Percentiles rank a stretch among this genome's conserved stretches.
phyloP scores from a whole-genome alignment of 2,888 invertebrate genomes.

The Subacronicta megacephala region DNA sequence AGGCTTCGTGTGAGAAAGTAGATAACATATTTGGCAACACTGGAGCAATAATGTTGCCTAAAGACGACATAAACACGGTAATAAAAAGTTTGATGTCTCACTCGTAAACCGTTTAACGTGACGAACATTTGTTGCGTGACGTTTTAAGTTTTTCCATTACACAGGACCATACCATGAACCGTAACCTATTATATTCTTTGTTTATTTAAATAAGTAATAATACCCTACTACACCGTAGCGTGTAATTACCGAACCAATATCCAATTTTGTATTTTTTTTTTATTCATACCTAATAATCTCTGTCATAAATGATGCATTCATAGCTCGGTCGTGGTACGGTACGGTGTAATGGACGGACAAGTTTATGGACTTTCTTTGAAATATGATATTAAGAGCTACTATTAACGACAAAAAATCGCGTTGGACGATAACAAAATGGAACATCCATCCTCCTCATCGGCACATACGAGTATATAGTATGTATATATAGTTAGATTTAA shows the following conservation, averaged over 20 bases:
- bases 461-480: too few species aligned
- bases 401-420: constrained; percentile 17
- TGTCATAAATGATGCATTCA: too few species aligned
- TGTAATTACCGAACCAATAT: too few species aligned
- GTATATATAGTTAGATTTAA: too few species aligned
- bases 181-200: too few species aligned
- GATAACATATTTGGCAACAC: constrained; percentile 31
- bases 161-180: too few species aligned
- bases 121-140: constrained; percentile 45
- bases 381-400: constrained; percentile 32
- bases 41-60: constrained; percentile 39
- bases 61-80: constrained; percentile 61
- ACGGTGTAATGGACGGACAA: too few species aligned
- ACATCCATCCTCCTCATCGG: constrained; percentile 24
- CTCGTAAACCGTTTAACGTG: constrained; percentile 50
- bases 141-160: constrained; percentile 9
- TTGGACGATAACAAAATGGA: constrained; percentile 10
- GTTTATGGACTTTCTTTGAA: constrained; percentile 6
- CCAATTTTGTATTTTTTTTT: too few species aligned
- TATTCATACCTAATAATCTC: too few species aligned
- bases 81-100: constrained; percentile 65
- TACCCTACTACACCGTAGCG: too few species aligned
- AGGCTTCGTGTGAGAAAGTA: constrained; percentile 1
- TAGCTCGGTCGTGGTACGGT: too few species aligned
- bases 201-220: too few species aligned